phyloP scores from a whole-genome alignment of 2,888 invertebrate species.

The Nymphalis urticae region DNA sequence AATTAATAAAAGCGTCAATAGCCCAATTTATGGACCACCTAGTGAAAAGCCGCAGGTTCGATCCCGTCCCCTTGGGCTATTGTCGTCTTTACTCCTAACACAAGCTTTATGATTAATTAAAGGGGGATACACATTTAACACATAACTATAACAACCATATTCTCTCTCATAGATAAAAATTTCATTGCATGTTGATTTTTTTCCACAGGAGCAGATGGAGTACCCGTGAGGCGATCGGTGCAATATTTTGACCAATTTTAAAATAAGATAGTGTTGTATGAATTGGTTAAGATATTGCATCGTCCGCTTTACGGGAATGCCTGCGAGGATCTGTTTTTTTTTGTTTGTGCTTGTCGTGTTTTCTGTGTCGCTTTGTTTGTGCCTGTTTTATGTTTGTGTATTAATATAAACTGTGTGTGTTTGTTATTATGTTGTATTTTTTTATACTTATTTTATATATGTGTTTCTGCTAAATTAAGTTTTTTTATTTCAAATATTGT shows the following conservation, averaged over 20 bases:
- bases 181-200: conserved; percentile 1
- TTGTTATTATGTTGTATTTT: conserved; percentile 21
- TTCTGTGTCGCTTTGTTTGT: conserved; percentile 31
- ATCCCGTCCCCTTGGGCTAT: too few relatives aligned
- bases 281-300: conserved; percentile 83
- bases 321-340: conserved; percentile 49
- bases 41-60: too few relatives aligned
- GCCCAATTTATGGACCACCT: too few relatives aligned
- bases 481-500: too few relatives aligned
- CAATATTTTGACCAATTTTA: conserved; percentile 81
- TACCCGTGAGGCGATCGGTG: conserved; percentile 74
- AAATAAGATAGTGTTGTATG: conserved; percentile 52
- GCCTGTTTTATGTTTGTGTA: conserved; percentile 29
- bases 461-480: not conserved
- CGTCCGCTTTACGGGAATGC: conserved; percentile 69
- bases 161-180: not conserved
- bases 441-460: not conserved
- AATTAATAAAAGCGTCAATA: too few relatives aligned
- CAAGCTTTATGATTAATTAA: too few relatives aligned
- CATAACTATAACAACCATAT: too few relatives aligned
- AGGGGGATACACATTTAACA: too few relatives aligned
- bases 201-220: conserved; percentile 33
- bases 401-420: conserved; percentile 35
- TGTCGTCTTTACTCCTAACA: too few relatives aligned
- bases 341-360: conserved; percentile 28